Conservation (phyloP, 2,113 vertebrate species). For the Corythaeola cristata region DNA sequence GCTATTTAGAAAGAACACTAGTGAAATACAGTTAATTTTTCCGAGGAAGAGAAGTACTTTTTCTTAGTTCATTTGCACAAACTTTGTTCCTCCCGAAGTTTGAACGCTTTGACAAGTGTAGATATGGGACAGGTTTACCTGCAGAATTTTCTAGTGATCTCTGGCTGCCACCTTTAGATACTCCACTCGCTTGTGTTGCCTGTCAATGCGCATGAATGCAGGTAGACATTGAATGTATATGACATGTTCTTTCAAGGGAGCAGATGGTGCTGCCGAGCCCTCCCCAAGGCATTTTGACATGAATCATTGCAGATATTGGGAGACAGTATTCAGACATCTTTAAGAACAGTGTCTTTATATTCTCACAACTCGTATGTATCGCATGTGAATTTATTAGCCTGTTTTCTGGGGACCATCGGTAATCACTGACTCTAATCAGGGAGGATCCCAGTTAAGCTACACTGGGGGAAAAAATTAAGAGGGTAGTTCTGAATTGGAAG, state of each 20-base stretch:
- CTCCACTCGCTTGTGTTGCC: fast-evolving
- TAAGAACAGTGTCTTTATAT: not conserved
- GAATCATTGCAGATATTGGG: not conserved
- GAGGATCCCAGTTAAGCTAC: not conserved
- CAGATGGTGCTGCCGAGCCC: not conserved
- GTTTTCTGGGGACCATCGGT: not conserved
- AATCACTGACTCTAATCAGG: not conserved
- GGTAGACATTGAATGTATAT: not conserved
- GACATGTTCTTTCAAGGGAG: not conserved
- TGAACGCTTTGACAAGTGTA: not conserved
- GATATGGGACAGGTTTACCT: not conserved
- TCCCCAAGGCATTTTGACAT: not conserved
- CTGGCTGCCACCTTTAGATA: not conserved
- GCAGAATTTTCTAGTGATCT: not conserved
- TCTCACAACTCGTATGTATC: not conserved
- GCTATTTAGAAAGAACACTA: not conserved
- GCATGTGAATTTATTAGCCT: not conserved
- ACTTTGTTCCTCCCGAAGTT: not conserved
- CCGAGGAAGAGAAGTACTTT: not conserved
- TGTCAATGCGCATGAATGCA: fast-evolving
- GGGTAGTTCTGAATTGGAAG: not conserved
- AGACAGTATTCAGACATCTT: not conserved
- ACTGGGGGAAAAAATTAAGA: not conserved
- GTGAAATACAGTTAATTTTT: not conserved
- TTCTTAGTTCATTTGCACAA: not conserved